phyloP scores from a whole-genome alignment of 2,797 vertebrate species.

The Pteropus rufus region DNA sequence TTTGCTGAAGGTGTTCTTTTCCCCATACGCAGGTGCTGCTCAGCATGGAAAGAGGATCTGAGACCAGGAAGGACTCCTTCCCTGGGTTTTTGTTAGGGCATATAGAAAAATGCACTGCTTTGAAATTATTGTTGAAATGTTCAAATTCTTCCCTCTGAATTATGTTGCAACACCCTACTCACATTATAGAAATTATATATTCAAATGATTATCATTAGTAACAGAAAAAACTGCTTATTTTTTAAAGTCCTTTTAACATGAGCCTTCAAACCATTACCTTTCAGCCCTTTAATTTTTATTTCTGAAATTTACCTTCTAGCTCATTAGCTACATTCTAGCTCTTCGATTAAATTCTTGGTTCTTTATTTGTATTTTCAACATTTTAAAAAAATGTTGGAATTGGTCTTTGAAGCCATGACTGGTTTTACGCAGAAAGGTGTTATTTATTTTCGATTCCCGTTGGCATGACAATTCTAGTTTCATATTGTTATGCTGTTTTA shows the following conservation, averaged over 20 bases:
- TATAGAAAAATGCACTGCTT: neutral
- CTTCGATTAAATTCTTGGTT: neutral
- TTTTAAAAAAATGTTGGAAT: neutral
- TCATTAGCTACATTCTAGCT: neutral
- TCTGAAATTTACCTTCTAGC: neutral
- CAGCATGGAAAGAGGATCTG: neutral
- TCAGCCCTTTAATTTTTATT: neutral
- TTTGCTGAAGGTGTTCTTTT: neutral
- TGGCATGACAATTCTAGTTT: neutral
- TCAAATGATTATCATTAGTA: neutral
- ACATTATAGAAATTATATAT: neutral
- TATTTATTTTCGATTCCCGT: neutral
- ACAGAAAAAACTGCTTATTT: neutral
- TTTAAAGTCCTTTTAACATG: neutral
- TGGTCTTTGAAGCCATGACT: neutral
- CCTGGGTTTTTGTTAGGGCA: neutral
- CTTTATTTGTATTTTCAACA: constrained; percentile 19
- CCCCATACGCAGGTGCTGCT: neutral
- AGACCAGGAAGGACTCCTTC: neutral
- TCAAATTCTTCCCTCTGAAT: constrained; percentile 24
- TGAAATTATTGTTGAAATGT: neutral
- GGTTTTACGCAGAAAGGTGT: neutral
- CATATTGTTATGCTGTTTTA: neutral
- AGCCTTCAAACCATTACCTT: neutral
- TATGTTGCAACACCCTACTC: neutral